Conservation (phyloP, 2,888 invertebrate species). For the Monopis laevigella region DNA sequence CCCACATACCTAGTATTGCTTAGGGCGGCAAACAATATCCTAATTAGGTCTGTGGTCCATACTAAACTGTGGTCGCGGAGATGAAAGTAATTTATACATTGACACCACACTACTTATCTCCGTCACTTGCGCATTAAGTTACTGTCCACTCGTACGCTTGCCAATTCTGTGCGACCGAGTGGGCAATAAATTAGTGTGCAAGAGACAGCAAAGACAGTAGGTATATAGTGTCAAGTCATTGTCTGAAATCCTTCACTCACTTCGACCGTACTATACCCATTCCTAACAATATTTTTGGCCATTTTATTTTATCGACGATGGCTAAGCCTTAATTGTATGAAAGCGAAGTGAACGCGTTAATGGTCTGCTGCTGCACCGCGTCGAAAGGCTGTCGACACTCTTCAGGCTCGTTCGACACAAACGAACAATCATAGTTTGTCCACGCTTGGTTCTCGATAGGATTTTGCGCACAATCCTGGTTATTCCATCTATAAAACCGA, state of each 20-base stretch:
- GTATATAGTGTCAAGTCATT: no score
- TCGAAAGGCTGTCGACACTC: conserved; percentile 50
- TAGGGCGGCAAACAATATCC: no score
- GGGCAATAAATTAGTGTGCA: no score
- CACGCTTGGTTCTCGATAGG: conserved; percentile 42
- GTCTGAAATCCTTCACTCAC: background rate
- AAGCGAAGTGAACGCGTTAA: conserved; percentile 42
- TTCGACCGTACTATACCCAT: background rate
- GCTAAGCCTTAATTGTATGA: conserved; percentile 21
- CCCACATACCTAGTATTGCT: no score
- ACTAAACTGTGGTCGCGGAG: no score
- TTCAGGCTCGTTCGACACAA: conserved; percentile 33
- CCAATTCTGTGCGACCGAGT: no score
- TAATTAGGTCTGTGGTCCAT: no score
- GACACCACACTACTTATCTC: no score
- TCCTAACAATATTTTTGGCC: background rate
- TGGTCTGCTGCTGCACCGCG: conserved; percentile 37
- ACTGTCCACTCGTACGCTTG: no score
- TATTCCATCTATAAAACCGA: conserved; percentile 42
- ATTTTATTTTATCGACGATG: background rate
- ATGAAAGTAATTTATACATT: no score
- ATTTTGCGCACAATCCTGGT: conserved; percentile 41
- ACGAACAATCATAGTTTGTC: conserved; percentile 44
- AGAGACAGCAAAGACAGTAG: no score
- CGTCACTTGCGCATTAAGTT: no score